phyloP scores from a whole-genome alignment of 2,888 invertebrate species.

The Cheilosia pagana region DNA sequence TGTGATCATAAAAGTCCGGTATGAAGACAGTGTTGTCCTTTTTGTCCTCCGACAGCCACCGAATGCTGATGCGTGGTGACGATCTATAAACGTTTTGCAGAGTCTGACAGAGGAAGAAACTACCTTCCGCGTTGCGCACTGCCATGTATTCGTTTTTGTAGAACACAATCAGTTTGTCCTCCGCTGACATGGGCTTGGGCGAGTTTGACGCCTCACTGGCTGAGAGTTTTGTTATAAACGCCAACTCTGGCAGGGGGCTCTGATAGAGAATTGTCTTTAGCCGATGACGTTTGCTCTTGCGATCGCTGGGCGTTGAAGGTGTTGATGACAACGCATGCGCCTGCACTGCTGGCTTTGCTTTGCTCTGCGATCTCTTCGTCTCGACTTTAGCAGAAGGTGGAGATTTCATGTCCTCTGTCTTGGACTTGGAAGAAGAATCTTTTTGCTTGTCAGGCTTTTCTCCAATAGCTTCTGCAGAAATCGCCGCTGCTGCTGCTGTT shows the following conservation, averaged over 20 bases:
- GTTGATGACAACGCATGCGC: constrained; percentile 26
- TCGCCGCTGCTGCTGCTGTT: constrained; percentile 48
- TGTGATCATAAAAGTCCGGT: constrained; percentile 95
- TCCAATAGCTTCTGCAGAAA: constrained; percentile 78
- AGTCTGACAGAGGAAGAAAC: constrained; percentile 94
- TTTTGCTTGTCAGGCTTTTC: constrained; percentile 69
- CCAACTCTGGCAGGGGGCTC: constrained; percentile 91
- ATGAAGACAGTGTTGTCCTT: constrained; percentile 87
- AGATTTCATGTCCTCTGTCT: constrained; percentile 55
- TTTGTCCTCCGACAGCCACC: constrained; percentile 91
- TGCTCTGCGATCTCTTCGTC: constrained; percentile 47
- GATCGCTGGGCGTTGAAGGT: constrained; percentile 74
- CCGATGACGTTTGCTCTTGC: constrained; percentile 79
- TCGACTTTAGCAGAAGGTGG: constrained; percentile 43
- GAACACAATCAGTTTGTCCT: constrained; percentile 93
- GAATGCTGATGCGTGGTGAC: constrained; percentile 93
- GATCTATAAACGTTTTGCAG: constrained; percentile 95
- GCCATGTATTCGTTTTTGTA: constrained; percentile 96
- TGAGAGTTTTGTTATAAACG: constrained; percentile 90
- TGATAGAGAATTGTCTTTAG: constrained; percentile 88
- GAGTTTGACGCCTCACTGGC: constrained; percentile 85
- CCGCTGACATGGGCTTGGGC: constrained; percentile 85
- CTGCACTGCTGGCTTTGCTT: constrained; percentile 37
- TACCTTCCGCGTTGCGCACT: constrained; percentile 94
- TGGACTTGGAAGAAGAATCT: constrained; percentile 20